Percentiles rank a stretch among this genome's conserved stretches.
Evolutionary conservation across 2,888 invertebrate species (phyloP).

Genomic region (Leptopilina drosophilae): DNA sequence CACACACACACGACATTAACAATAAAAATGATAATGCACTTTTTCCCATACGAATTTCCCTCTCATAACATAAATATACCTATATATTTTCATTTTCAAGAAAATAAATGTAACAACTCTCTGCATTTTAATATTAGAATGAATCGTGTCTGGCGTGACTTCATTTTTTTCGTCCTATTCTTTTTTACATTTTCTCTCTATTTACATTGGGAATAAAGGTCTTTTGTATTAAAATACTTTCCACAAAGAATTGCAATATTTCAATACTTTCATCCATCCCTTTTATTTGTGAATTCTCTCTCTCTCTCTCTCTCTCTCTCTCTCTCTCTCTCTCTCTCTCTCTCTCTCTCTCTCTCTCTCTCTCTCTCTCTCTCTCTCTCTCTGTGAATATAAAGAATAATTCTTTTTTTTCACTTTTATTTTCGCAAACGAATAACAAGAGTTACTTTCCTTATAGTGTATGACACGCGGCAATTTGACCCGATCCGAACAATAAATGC

Average conservation of each 20-base stretch:
- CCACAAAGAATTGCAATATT: constrained; percentile 15
- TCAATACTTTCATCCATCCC: constrained; percentile 4
- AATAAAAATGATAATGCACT: background rate
- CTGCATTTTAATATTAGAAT: constrained; percentile 9
- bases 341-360: background rate
- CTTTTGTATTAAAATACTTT: constrained; percentile 14
- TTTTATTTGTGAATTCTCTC: no score
- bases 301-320: no score
- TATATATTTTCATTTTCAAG: background rate
- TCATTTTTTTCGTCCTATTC: background rate
- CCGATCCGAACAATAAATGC: constrained; percentile 63
- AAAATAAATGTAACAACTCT: background rate
- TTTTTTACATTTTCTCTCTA: background rate
- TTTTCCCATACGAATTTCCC: background rate
- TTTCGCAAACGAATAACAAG: constrained; percentile 22
- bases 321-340: background rate
- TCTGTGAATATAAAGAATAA: constrained; percentile 1
- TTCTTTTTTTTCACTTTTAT: constrained; percentile 18
- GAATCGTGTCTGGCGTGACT: constrained; percentile 8
- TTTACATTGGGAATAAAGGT: constrained; percentile 2
- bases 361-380: background rate
- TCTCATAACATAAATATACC: background rate
- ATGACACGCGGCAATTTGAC: constrained; percentile 12
- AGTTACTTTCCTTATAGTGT: background rate
- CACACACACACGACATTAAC: background rate